A percentile compares a stretch with the other conserved stretches of the same genome.
These are phyloP conservation scores for Notoglanidium macrostoma DNA, from an alignment of 2,797 vertebrate species.

Conservation along the genomic window DNA sequence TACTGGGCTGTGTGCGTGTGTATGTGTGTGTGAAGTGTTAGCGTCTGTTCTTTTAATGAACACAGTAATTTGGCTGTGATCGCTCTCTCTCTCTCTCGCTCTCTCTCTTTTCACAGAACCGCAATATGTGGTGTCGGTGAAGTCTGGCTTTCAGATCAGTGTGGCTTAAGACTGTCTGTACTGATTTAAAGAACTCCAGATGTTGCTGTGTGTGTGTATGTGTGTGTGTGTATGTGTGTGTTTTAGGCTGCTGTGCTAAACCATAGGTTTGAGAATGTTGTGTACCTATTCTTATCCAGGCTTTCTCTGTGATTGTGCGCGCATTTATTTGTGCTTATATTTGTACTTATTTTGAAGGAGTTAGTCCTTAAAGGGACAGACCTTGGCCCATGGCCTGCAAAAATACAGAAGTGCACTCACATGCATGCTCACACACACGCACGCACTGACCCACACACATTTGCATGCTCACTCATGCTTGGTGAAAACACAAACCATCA, in stretches of 20 bases:
- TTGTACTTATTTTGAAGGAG: slow-evolving; percentile 27
- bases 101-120: background rate
- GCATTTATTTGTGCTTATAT: slow-evolving; percentile 12
- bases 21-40: slow-evolving; percentile 26
- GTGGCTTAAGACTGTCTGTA: slow-evolving; percentile 46
- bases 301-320: background rate
- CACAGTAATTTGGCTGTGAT: slow-evolving; percentile 43
- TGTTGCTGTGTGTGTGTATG: slow-evolving; percentile 44
- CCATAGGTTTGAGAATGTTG: slow-evolving; percentile 41
- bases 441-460: slow-evolving; percentile 5
- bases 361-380: slow-evolving; percentile 9
- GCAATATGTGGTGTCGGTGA: slow-evolving; percentile 30
- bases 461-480: slow-evolving; percentile 43
- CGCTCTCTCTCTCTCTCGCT: slow-evolving; percentile 12
- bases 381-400: background rate
- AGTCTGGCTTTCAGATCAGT: slow-evolving; percentile 37
- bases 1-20: slow-evolving; percentile 15
- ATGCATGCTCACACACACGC: background rate
- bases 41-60: slow-evolving; percentile 45
- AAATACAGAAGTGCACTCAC: background rate
- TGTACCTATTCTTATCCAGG: slow-evolving; percentile 23
- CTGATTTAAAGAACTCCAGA: slow-evolving; percentile 53
- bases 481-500: slow-evolving; percentile 46
- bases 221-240: slow-evolving; percentile 20
- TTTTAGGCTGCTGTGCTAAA: slow-evolving; percentile 36